phyloP scores from a whole-genome alignment of 2,888 invertebrate species.

The Erpobdella octoculata region DNA sequence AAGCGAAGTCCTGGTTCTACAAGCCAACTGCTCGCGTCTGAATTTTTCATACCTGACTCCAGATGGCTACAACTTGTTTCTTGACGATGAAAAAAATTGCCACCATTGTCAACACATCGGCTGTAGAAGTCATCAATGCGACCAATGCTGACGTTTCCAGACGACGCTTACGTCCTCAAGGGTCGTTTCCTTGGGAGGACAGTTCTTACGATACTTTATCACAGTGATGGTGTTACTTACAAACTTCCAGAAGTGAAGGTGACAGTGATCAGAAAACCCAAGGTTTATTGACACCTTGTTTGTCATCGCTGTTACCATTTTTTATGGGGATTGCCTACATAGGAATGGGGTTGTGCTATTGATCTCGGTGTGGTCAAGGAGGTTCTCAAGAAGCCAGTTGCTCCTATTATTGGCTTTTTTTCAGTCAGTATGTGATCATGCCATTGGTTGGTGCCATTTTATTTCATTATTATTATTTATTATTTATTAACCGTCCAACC shows the following conservation, averaged over 20 bases:
- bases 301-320: constrained; percentile 43
- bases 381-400: constrained; percentile 52
- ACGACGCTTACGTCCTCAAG: neutral
- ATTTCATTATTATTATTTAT: neutral
- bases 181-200: neutral
- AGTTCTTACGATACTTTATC: neutral
- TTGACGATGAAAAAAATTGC: neutral
- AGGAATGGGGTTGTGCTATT: constrained; percentile 52
- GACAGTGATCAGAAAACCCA: constrained; percentile 27
- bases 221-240: neutral
- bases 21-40: neutral
- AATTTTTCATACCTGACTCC: neutral
- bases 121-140: neutral
- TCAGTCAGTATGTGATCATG: constrained; percentile 55
- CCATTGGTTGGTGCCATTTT: constrained; percentile 50
- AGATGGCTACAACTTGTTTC: neutral
- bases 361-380: constrained; percentile 46
- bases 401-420: constrained; percentile 54
- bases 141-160: neutral
- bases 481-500: too few species aligned
- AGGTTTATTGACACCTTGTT: constrained; percentile 41
- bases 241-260: neutral
- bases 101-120: neutral
- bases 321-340: constrained; percentile 44
- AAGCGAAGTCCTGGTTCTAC: neutral